phyloP scores from a whole-genome alignment of 2,797 vertebrate genomes.

The Bucorvus abyssinicus region DNA sequence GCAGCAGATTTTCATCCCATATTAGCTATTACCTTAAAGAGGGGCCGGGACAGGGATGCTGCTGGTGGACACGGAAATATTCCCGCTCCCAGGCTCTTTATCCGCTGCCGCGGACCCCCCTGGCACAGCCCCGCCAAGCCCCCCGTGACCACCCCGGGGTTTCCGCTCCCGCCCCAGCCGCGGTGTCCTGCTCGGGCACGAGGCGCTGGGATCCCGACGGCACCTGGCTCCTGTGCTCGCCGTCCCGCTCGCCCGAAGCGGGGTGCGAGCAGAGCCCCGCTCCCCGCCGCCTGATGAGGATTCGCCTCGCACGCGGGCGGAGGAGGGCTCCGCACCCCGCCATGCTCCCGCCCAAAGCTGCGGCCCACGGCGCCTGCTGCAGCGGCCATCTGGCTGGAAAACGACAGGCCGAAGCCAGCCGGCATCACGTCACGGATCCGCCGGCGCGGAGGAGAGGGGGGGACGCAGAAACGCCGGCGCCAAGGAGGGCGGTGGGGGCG shows the following conservation, averaged over 20 bases:
- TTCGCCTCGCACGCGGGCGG: not conserved
- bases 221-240: accelerated
- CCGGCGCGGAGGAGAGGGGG: not conserved
- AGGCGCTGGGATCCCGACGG: accelerated
- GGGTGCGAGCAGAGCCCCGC: not conserved
- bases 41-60: not conserved
- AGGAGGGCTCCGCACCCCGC: not conserved
- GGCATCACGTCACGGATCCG: not conserved
- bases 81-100: not conserved
- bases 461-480: not conserved
- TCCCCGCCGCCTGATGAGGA: not conserved
- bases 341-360: not conserved
- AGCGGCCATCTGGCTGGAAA: constrained; percentile 25
- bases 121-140: not conserved
- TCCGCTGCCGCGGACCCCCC: not conserved
- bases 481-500: not conserved
- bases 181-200: accelerated
- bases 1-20: not conserved
- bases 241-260: not conserved
- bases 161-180: not conserved
- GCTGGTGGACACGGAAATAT: not conserved
- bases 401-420: not conserved
- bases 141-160: not conserved
- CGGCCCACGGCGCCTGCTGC: not conserved
- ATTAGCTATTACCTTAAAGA: not conserved